Conservation (phyloP, 1,140 invertebrate genomes). For the Mactra quadrangularis region DNA sequence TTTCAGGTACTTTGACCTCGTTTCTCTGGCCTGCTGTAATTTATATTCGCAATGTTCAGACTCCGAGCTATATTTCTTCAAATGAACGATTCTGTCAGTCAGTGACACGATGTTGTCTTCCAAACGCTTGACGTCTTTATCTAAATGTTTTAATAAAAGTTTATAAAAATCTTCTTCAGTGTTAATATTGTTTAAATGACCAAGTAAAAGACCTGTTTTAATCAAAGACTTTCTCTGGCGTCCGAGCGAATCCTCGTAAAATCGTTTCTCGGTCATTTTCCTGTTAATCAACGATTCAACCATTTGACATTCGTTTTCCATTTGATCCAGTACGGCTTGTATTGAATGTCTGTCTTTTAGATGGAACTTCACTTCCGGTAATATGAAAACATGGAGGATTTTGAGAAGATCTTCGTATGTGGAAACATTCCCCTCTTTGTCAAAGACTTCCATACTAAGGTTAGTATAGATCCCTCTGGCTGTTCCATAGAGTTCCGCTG, state of each 20-base stretch:
- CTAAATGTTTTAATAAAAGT: conserved; percentile 15
- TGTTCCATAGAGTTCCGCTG: conserved; percentile 26
- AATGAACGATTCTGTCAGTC: not conserved
- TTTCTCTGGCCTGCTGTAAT: not conserved
- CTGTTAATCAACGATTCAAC: conserved; percentile 25
- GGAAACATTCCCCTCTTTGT: conserved; percentile 19
- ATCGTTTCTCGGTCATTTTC: conserved; percentile 19
- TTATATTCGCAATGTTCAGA: not conserved
- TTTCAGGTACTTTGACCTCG: not conserved
- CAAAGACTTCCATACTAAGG: conserved; percentile 15
- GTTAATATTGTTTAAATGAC: not conserved
- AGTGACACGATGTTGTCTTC: not conserved
- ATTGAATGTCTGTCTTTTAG: not conserved
- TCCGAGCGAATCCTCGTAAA: not conserved
- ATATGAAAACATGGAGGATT: conserved; percentile 38
- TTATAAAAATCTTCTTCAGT: conserved; percentile 1
- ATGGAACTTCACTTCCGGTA: conserved; percentile 27
- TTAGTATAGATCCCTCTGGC: not conserved
- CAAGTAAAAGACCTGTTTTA: not conserved
- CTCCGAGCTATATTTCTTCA: conserved; percentile 5
- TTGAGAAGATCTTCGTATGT: conserved; percentile 13
- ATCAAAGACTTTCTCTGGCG: conserved; percentile 11
- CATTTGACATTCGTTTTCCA: conserved; percentile 16
- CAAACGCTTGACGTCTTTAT: conserved; percentile 13
- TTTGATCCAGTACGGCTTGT: not conserved